Conservation (phyloP, 2,797 vertebrate genomes). For the Stomatorhinus walkeri region DNA sequence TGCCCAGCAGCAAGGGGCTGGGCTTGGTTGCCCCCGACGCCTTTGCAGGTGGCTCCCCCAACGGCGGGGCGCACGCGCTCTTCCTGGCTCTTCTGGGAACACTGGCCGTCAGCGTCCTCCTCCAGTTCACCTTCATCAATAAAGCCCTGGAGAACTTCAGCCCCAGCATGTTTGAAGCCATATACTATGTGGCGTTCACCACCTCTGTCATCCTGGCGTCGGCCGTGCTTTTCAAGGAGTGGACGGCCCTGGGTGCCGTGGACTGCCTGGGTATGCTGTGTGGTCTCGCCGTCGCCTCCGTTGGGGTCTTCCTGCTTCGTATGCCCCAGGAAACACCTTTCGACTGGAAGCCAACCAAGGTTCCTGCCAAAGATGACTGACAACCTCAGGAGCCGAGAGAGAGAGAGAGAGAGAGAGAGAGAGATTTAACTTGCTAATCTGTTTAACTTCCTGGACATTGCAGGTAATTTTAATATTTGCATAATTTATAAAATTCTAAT, state of each 20-base stretch:
- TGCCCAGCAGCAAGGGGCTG: constrained; percentile 91
- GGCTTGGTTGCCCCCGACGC: constrained; percentile 80
- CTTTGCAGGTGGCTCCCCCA: constrained; percentile 60
- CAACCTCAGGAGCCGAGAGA: neutral
- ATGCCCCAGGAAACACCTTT: constrained; percentile 83
- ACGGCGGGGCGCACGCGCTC: constrained; percentile 65
- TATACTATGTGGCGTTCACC: constrained; percentile 93
- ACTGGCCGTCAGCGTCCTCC: constrained; percentile 75
- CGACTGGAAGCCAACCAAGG: constrained; percentile 68
- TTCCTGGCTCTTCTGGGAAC: constrained; percentile 75
- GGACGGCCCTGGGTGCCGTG: constrained; percentile 70
- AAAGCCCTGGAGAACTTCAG: constrained; percentile 85
- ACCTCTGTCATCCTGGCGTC: constrained; percentile 79
- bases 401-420: neutral
- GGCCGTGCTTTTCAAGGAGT: constrained; percentile 87
- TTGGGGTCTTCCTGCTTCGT: constrained; percentile 81
- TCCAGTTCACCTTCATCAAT: constrained; percentile 93
- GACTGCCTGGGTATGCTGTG: constrained; percentile 83
- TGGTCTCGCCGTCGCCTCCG: constrained; percentile 75
- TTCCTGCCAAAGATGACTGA: constrained; percentile 69
- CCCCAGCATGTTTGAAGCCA: constrained; percentile 83
- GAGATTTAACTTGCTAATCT: neutral
- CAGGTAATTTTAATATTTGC: neutral
- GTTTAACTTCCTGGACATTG: neutral
- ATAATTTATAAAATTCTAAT: neutral